Evolutionary conservation across 2,888 invertebrate species (phyloP).

Genomic region (Hirtodrosophila cameraria): DNA sequence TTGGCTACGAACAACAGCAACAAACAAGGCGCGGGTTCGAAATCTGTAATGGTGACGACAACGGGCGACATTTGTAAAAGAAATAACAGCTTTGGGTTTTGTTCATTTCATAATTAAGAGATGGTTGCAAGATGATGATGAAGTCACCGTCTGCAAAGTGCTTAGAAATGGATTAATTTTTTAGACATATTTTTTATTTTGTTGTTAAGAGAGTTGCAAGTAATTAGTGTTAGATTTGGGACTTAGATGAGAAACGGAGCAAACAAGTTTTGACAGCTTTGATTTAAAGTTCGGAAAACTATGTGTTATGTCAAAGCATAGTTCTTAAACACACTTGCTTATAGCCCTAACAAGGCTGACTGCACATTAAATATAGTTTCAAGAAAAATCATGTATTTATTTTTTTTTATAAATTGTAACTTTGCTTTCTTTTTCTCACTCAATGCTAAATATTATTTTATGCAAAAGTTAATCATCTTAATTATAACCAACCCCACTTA

Average conservation of each 20-base stretch:
- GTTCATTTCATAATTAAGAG: slow-evolving; percentile 69
- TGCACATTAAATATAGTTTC: neutral
- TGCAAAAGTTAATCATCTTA: slow-evolving; percentile 74
- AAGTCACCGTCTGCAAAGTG: slow-evolving; percentile 23
- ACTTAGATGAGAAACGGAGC: neutral
- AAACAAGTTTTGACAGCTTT: neutral
- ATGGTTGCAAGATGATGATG: slow-evolving; percentile 38
- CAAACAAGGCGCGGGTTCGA: slow-evolving; percentile 45
- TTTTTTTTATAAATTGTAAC: neutral
- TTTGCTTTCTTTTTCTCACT: neutral
- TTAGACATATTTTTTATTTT: neutral
- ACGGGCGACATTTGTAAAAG: slow-evolving; percentile 65
- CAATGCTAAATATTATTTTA: slow-evolving; percentile 40
- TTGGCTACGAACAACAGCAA: slow-evolving; percentile 6
- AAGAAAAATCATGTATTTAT: neutral
- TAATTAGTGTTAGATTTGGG: slow-evolving; percentile 5
- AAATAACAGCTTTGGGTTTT: slow-evolving; percentile 58
- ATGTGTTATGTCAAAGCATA: too few relatives aligned
- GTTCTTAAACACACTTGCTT: too few relatives aligned
- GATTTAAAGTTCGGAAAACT: neutral
- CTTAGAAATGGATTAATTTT: slow-evolving; percentile 46
- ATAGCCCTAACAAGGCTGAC: too few relatives aligned
- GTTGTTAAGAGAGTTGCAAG: neutral
- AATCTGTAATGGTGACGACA: slow-evolving; percentile 73
- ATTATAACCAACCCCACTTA: slow-evolving; percentile 43